These are phyloP conservation scores for Magallana ariakensis DNA, from an alignment of 1,140 invertebrate species.

Conservation along the genomic window DNA sequence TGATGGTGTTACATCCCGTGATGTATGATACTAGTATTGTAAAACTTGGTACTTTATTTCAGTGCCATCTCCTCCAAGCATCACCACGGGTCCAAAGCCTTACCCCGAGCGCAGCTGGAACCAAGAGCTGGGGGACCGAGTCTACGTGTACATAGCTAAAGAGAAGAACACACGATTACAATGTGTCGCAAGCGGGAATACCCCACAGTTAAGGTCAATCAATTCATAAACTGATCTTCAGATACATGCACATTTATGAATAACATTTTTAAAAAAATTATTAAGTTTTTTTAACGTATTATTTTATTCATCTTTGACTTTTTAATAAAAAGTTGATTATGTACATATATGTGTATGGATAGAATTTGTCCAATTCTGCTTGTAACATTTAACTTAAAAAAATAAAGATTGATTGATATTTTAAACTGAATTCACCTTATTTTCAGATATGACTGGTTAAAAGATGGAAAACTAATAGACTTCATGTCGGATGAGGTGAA, in stretches of 20 bases:
- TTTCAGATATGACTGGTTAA: conserved; percentile 39
- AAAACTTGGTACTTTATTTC: background rate
- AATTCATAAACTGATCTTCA: background rate
- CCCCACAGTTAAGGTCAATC: background rate
- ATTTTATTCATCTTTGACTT: no score
- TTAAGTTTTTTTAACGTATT: no score
- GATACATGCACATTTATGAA: no score
- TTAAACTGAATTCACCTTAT: background rate
- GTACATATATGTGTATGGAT: no score
- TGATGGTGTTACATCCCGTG: no score
- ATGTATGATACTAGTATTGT: background rate
- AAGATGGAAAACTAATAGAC: conserved; percentile 44
- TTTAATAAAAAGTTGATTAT: no score
- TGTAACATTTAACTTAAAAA: no score
- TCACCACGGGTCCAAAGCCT: conserved; percentile 9
- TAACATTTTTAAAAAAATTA: no score
- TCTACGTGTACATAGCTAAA: conserved; percentile 2
- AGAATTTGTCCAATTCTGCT: no score
- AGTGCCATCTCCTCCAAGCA: conserved; percentile 34
- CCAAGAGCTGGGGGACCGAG: conserved; percentile 1
- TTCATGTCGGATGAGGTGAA: background rate
- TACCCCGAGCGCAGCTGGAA: background rate
- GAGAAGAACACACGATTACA: conserved; percentile 31
- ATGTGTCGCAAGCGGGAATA: conserved; percentile 24
- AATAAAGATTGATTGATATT: no score